Evolutionary conservation across 2,797 vertebrate genomes (phyloP), one percentile per base, ranked within the genome.

Genomic region (Melopsittacus undulatus): DNA sequence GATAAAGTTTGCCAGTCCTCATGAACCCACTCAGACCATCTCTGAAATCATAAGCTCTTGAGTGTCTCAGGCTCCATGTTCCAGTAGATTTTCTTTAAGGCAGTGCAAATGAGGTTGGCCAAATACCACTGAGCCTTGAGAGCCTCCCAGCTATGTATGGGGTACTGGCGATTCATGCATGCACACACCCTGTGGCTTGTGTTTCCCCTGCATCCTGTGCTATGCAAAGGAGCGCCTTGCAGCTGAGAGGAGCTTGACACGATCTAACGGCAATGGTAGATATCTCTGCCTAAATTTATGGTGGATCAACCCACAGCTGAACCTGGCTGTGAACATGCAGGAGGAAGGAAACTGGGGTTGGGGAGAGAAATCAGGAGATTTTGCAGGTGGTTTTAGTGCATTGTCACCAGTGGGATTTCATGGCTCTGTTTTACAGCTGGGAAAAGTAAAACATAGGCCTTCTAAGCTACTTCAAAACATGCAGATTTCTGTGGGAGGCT

Each of bases 131-230:
- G 78, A 83, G 73, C 57, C 45, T 54, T 1, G 7, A 45, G 91
- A 96, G 52, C 91, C 95, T 94, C 85, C 79, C 80, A 95, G 91
- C 83, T 96, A 80, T 90, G 80, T 43, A 64, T 1, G 5, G 77
- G 90, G 77, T 68, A 92, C 81, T 77, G 89, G 67, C 74, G 89
- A 56, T n/a, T 85, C 68, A 5, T 48, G 11, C 43, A 48, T 8
- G 27, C 79, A 76, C 85, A 72, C 88, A n/a, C 85, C 82, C 83
- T 75, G 56, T 40, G 74, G 91, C 81, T 94, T 91, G 78, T 89
- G 72, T 92, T 95, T 92, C 86, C 92, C 92, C 62, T 63, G 66
- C 7, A 1, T 29, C 4, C 74, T 73, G 54, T 12, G 73, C 82
- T 92, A 62, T 94, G 80, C 68, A 79, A 78, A 61, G 76, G 67